Evolutionary conservation across 2,888 invertebrate species (phyloP).

Genomic region (Monopis laevigella): DNA sequence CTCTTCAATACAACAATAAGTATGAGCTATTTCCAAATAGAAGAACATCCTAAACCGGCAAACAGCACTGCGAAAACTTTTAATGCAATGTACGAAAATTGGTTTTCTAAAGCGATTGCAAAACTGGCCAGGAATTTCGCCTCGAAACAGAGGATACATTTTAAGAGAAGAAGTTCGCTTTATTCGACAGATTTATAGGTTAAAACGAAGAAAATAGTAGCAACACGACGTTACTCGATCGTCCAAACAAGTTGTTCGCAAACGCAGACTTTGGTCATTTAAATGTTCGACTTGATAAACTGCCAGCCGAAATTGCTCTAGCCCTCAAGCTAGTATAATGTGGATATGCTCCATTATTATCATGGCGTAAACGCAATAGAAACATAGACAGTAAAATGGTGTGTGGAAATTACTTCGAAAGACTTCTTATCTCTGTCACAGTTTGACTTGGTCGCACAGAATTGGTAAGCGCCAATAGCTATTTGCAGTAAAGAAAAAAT

Average conservation of each 20-base stretch:
- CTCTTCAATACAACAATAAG: no score
- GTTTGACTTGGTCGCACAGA: no score
- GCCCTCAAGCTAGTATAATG: slow-evolving; percentile 15
- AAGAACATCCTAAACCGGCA: slow-evolving; percentile 22
- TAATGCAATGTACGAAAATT: slow-evolving; percentile 56
- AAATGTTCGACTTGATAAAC: slow-evolving; percentile 57
- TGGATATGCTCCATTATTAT: slow-evolving; percentile 10
- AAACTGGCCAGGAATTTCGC: slow-evolving; percentile 25
- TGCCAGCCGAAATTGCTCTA: slow-evolving; percentile 41
- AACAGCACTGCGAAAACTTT: slow-evolving; percentile 56
- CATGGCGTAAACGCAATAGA: no score
- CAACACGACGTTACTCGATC: slow-evolving; percentile 36
- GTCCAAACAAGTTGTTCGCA: slow-evolving; percentile 51
- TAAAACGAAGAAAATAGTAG: slow-evolving; percentile 43
- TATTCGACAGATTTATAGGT: slow-evolving; percentile 55
- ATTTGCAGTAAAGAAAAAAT: no score
- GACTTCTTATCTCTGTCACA: no score
- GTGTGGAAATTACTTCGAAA: no score
- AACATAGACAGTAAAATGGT: no score
- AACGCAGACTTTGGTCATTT: slow-evolving; percentile 54
- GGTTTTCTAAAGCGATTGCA: slow-evolving; percentile 49
- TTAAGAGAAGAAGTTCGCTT: slow-evolving; percentile 52
- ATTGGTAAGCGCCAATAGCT: no score
- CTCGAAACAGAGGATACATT: slow-evolving; percentile 46
- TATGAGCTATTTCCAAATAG: no score